Evolutionary conservation across 2,113 vertebrate genomes (phyloP).

Genomic region (Apistogramma diplotaenia): DNA sequence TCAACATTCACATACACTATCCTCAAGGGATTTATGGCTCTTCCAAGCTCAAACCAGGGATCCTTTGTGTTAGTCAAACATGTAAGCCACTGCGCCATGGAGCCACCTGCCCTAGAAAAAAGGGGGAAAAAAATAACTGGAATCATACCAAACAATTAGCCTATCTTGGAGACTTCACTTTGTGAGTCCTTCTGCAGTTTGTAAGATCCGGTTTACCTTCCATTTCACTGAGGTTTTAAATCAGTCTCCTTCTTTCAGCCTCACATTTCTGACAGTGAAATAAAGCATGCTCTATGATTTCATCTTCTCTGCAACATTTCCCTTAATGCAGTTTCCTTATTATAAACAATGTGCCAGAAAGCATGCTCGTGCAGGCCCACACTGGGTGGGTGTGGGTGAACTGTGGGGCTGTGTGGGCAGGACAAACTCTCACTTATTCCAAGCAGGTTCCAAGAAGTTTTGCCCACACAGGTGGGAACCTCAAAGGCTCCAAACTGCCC

Average conservation of each 20-base stretch:
- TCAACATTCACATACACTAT: neutral
- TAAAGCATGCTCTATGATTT: neutral
- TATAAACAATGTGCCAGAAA: neutral
- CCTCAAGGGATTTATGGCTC: too few species aligned
- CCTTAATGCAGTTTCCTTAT: neutral
- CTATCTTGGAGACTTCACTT: neutral
- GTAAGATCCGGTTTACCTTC: neutral
- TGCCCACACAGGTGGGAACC: neutral
- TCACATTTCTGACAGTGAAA: neutral
- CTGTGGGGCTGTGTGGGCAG: neutral
- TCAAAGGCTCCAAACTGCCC: too few species aligned
- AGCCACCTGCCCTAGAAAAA: neutral
- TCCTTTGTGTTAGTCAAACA: neutral
- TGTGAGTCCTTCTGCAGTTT: neutral
- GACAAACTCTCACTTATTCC: neutral
- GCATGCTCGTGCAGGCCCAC: neutral
- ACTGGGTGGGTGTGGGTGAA: neutral
- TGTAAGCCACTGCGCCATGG: neutral
- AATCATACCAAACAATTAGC: neutral
- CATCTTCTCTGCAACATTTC: neutral
- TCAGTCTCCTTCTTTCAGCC: fast-evolving
- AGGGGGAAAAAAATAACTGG: neutral
- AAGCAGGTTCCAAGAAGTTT: neutral
- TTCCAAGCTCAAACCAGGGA: neutral
- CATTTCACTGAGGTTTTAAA: neutral